phyloP scores from a whole-genome alignment of 2,888 invertebrate species.

The Lepidonotus clava region DNA sequence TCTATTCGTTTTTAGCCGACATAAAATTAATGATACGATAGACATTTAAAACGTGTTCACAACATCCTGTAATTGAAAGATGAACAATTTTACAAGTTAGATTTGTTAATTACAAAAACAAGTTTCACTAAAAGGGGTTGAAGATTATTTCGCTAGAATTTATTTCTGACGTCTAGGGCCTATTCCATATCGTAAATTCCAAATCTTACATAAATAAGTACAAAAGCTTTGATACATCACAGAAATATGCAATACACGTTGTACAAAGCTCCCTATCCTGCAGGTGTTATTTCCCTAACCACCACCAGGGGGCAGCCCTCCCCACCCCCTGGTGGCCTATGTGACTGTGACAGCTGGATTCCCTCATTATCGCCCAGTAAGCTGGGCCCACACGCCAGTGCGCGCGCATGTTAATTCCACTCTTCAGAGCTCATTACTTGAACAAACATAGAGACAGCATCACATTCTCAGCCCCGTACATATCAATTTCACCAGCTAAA shows the following conservation, averaged over 20 bases:
- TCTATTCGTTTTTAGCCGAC: too few species aligned
- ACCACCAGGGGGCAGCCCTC: too few species aligned
- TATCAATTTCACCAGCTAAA: constrained; percentile 25
- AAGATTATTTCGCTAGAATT: too few species aligned
- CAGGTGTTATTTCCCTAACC: too few species aligned
- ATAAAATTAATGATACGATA: too few species aligned
- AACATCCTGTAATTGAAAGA: too few species aligned
- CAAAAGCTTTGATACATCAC: neutral
- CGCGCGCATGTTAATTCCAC: constrained; percentile 36
- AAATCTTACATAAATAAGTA: neutral
- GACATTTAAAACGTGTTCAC: too few species aligned
- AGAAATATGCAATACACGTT: neutral
- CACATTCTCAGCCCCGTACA: neutral
- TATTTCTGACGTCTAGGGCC: neutral
- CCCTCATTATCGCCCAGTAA: constrained; percentile 38
- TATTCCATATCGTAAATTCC: neutral
- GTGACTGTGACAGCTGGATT: constrained; percentile 35
- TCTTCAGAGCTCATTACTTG: constrained; percentile 40
- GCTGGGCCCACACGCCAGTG: constrained; percentile 38
- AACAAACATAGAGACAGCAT: constrained; percentile 27
- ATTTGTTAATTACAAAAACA: too few species aligned
- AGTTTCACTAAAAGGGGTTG: too few species aligned
- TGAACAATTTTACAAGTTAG: too few species aligned
- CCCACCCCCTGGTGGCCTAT: too few species aligned
- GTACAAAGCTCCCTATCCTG: neutral